Evolutionary conservation across 1,140 invertebrate genomes (phyloP), one percentile per base, ranked within the genome.

Genomic region (Leptinotarsa undecemlineata): DNA sequence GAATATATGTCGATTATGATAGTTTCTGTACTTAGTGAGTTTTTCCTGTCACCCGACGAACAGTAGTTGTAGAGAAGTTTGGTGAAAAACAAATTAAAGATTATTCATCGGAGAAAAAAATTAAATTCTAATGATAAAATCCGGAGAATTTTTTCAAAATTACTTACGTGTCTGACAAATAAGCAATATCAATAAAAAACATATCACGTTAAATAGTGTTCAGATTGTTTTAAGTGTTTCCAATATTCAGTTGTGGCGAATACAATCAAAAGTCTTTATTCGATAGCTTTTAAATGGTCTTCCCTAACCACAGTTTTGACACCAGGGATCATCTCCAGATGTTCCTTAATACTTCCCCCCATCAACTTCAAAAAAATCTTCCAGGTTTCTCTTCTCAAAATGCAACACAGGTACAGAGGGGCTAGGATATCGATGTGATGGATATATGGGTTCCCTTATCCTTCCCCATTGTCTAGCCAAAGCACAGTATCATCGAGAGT

Each of bases 381-480:
- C 90, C 91, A 93, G 0, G 92, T 93, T 47, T 88, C 87, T 79
- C 88, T 86, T 47, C 91, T 87, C 75, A 95, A 86, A 95, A 92
- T 90, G 85, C 95, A 97, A 84, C 95, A 97, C 80, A 97, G 95
- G 85, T 94, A 96, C 0, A 97, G 86, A 63, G 95, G 96, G 19
- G 95, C 94, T 76, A 97, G 86, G 79, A 97, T 96, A 81, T 95
- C 94, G 57, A 93, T 84, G 84, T 95, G 93, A 89, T 96, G 94
- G 60, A 91, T 85, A 81, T 90, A 86, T 3, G 95, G 94, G 87
- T 96, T 95, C 14, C 95, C 95, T 82, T 96, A 90, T 69, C 95
- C 95, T 87, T 98, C 98, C 26, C 95, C 96, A 90, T 98, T 98
- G 82, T 98, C 96, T n/a, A 96, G 87, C 17, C 97, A 86, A 20